Evolutionary conservation across 2,888 invertebrate genomes (phyloP), one percentile per base, ranked within the genome.

Genomic region (Scaptomyza polygonia): DNA sequence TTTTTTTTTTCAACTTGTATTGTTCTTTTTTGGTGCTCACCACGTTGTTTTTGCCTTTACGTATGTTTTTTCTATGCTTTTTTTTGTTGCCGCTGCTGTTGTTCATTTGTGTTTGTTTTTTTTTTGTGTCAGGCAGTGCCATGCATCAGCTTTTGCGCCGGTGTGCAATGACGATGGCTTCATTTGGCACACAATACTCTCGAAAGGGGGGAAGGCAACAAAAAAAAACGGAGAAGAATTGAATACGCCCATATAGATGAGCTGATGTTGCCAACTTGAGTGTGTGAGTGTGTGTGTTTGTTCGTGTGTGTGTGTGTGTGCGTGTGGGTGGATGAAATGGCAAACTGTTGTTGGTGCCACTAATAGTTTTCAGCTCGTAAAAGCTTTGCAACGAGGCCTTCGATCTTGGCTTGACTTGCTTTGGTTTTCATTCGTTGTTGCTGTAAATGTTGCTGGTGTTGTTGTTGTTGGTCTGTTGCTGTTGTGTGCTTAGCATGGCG

Each of bases 321-420:
- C 52, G 42, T 21, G 47, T 47, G 32, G 40, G 44, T 25, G 36
- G 36, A 34, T 67, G 42, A 48, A 40, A 49, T 12, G 51, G 40
- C 25, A 29, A 36, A 40, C 43, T 73, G 70, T 51, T 67, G 79
- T 68, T 66, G 69, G 42, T 83, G 77, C 57, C 80, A 86, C 84
- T 83, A 86, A 86, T 83, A 86, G 82, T 83, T 86, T 80, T 68
- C 84, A 78, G 86, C 73, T 83, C 84, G 82, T 83, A 80, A 83
- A 82, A 83, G 78, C 83, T 76, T 83, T 86, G 71, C 69, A 70
- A 62, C 56, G 59, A 62, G 68, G 68, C 67, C 79, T 85, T 81
- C 79, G 85, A 85, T 81, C 79, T 81, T 70, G 73, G 56, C 56
- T 53, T 52, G 64, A 59, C 71, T 74, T 55, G 49, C 56, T 71